Conservation (phyloP, 1,140 invertebrate species). For the Drosophila arizonae region DNA sequence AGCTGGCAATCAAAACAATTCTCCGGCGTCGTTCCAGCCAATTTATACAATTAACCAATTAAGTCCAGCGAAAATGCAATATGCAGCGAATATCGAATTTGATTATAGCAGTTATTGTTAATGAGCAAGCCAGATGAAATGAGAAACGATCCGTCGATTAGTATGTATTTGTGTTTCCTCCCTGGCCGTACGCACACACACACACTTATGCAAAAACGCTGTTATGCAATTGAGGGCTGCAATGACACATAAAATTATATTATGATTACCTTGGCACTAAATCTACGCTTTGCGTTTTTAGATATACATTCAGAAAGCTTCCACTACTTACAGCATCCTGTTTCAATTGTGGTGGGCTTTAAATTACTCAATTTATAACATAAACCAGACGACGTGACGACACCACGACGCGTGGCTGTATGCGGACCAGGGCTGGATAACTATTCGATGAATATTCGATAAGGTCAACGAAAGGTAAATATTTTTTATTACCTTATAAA, state of each 20-base stretch:
- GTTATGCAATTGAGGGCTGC: constrained; percentile 80
- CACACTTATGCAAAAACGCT: constrained; percentile 74
- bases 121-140: constrained; percentile 33
- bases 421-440: constrained; percentile 47
- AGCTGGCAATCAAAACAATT: constrained; percentile 40
- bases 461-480: background rate
- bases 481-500: background rate
- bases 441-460: constrained; percentile 41
- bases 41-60: constrained; percentile 21
- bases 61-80: constrained; percentile 31
- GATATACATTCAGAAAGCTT: background rate
- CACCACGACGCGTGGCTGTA: constrained; percentile 67
- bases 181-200: constrained; percentile 65
- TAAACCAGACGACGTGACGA: constrained; percentile 69
- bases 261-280: background rate
- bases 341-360: constrained; percentile 44
- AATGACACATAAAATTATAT: constrained; percentile 48
- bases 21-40: constrained; percentile 18
- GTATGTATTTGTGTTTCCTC: constrained; percentile 62
- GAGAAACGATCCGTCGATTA: constrained; percentile 32
- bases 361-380: constrained; percentile 61
- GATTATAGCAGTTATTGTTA: constrained; percentile 10
- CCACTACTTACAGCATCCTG: constrained; percentile 66
- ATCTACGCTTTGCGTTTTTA: background rate
- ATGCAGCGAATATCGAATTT: constrained; percentile 26